These are phyloP conservation scores for Myotis vivesi DNA, from an alignment of 2,797 vertebrate species.

Conservation along the genomic window DNA sequence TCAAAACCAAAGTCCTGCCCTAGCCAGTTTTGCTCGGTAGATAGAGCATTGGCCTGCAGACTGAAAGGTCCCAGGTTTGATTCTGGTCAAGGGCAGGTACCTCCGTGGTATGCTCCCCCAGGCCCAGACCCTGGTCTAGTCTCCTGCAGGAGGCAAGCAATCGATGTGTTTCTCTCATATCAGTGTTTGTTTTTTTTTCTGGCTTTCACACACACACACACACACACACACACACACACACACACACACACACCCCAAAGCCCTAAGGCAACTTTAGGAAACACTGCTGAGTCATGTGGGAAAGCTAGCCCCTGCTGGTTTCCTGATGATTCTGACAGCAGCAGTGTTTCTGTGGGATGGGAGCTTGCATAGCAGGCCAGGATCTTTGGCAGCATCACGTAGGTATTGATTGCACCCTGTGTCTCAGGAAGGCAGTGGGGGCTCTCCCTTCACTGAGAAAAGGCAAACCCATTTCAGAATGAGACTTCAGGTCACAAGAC, in stretches of 20 bases:
- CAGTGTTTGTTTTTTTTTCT: too few species aligned
- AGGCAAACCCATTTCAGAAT: not conserved
- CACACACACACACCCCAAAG: not conserved
- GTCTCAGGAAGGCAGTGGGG: not conserved
- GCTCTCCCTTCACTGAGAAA: not conserved
- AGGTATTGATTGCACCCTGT: not conserved
- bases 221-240: too few species aligned
- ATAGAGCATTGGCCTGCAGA: too few species aligned
- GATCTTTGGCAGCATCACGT: not conserved
- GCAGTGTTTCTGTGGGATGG: not conserved
- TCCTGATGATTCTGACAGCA: not conserved
- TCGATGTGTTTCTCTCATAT: too few species aligned
- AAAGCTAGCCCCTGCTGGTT: not conserved
- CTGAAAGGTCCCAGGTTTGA: too few species aligned
- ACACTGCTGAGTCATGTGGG: not conserved
- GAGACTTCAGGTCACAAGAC: not conserved
- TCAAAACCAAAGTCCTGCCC: not conserved
- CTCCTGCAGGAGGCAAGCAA: too few species aligned
- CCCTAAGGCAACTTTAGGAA: not conserved
- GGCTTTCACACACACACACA: too few species aligned
- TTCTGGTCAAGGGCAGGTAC: too few species aligned
- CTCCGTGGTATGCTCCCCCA: too few species aligned
- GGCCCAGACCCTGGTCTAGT: accelerated
- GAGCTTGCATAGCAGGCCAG: not conserved
- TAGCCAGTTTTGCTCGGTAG: too few species aligned